A percentile compares a stretch with the other conserved stretches of the same genome.
phyloP scores from a whole-genome alignment of 2,113 vertebrate genomes.

The Uria lomvia region DNA sequence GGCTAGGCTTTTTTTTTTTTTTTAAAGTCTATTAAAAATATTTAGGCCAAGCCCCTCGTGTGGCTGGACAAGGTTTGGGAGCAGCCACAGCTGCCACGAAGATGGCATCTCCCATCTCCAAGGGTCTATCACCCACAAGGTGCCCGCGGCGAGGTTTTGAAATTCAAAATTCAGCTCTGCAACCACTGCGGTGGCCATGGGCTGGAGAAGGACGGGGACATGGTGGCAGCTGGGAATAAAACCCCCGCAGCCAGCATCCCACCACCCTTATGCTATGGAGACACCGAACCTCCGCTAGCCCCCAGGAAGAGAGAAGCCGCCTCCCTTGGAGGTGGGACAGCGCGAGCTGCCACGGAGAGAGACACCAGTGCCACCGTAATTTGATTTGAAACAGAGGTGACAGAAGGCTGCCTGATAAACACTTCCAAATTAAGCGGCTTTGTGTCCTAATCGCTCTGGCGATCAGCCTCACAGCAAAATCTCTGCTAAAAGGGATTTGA shows the following conservation, averaged over 20 bases:
- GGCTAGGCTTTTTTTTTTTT: not conserved
- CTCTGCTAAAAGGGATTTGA: constrained; percentile 66
- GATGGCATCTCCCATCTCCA: not conserved
- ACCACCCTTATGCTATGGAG: not conserved
- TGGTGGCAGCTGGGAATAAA: not conserved
- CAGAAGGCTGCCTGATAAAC: constrained; percentile 67
- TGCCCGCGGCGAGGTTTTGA: not conserved
- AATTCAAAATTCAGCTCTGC: not conserved
- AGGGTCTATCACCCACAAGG: not conserved
- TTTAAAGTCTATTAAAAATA: constrained; percentile 8
- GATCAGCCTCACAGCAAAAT: constrained; percentile 59
- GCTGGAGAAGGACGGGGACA: not conserved
- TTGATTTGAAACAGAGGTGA: constrained; percentile 52
- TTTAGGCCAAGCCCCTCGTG: not conserved
- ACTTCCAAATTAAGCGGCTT: constrained; percentile 67
- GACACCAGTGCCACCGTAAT: not conserved
- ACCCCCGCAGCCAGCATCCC: not conserved
- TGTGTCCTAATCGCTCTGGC: constrained; percentile 59
- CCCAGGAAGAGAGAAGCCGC: not conserved
- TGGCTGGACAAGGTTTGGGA: not conserved
- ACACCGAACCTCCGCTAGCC: not conserved
- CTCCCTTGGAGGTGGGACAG: rapidly evolving
- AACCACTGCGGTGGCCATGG: rapidly evolving
- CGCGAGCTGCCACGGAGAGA: rapidly evolving
- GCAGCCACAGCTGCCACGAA: not conserved